phyloP scores from a whole-genome alignment of 2,888 invertebrate species.

The Panzeria rudis region DNA sequence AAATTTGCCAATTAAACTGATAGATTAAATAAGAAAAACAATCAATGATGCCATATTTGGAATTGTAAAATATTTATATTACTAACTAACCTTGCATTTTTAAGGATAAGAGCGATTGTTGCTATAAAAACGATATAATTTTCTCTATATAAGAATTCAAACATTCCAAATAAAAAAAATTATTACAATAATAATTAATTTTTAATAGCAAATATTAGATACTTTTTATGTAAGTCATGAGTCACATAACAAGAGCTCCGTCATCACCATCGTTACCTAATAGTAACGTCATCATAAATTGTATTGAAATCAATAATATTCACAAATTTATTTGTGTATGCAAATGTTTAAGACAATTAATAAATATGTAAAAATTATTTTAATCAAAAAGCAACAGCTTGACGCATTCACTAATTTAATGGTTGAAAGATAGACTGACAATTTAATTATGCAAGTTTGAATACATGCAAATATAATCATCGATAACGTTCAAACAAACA shows the following conservation, averaged over 20 bases:
- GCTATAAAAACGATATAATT: no score
- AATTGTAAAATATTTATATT: no score
- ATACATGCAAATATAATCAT: conserved; percentile 34
- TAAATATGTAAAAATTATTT: conserved; percentile 32
- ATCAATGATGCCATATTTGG: no score
- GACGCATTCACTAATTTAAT: conserved; percentile 5
- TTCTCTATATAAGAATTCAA: no score
- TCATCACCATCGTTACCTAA: conserved; percentile 8
- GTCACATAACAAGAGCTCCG: conserved; percentile 5
- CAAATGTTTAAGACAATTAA: conserved; percentile 39
- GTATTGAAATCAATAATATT: conserved; percentile 41
- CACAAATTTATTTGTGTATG: conserved; percentile 35
- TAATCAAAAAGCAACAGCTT: conserved; percentile 35
- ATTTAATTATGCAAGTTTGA: conserved; percentile 4
- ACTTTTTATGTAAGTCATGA: neutral
- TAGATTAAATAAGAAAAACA: no score
- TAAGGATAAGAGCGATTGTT: no score
- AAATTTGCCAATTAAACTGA: neutral
- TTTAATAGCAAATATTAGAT: no score
- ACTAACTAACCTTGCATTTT: no score
- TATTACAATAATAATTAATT: no score
- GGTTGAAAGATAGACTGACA: conserved; percentile 21
- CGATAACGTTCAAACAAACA: conserved; percentile 8
- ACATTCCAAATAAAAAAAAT: no score
- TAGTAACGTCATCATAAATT: conserved; percentile 51